Base-by-base conservation (phyloP, 1,140 invertebrate species). In the Drosophila sturtevanti region DNA sequence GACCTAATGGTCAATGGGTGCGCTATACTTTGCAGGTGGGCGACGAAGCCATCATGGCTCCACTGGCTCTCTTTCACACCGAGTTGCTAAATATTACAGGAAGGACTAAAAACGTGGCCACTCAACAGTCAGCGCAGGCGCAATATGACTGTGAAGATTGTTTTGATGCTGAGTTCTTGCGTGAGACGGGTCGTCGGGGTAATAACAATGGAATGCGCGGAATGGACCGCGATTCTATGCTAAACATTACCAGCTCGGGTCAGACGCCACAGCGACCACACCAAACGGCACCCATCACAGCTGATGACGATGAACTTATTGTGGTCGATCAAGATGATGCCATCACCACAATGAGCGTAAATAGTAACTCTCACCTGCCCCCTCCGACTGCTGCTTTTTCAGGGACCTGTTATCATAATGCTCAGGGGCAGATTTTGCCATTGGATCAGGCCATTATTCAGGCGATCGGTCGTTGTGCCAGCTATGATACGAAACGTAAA, bases 1-100 rank as follows among this genome's bases (percentile, higher is more conserved):
- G 68, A n/a, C 64, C 52, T 6, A 72, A 69, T 14, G 78, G 81
- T 1, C 75, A 90, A 31, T 84, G 78, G 63, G 93, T 95, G 59
- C 95, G 96, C 74, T 98, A 97, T 90, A 96, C 95, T 0, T 93
- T 95, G 16, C 94, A 98, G 94, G 95, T 98, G 34, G 98, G 97
- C 1, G 98, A 99, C 93, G 98, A 99, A 92, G 96, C 96, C 85
- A 95, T 98, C n/a, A 95, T 99, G 63, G 97, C 98, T 16, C 97
- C 98, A 0, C 90, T 99, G 4, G 95, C 96, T 71, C 92, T 98
- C 38, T 99, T 99, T 90, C 95, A 96, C 90, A 97, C 97, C 0
- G 97, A 98, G 92, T 92, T 98, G 60, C 94, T 98, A 24, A 96
- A 95, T 82, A 95, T 98, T 3, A 97, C 96, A 2, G 97, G 96